Conservation (phyloP, 2,888 invertebrate species). For the Penaeus monodon region DNA sequence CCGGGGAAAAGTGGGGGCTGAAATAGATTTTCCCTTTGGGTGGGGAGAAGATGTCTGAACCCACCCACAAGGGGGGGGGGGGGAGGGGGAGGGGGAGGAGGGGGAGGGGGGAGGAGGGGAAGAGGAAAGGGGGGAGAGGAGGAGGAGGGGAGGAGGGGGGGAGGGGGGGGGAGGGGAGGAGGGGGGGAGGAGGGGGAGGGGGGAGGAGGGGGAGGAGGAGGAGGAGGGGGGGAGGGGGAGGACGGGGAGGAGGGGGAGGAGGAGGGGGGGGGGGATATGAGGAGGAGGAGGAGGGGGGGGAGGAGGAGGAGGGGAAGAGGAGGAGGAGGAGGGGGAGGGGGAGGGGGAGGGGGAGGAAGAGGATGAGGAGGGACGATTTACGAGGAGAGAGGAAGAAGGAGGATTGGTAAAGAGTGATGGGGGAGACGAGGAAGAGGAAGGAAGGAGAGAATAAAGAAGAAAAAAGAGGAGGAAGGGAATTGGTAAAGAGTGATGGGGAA, state of each 20-base stretch:
- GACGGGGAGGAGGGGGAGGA: not conserved
- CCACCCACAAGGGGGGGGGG: no score
- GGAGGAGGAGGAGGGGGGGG: not conserved
- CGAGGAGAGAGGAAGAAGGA: no score
- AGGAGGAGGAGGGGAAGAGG: not conserved
- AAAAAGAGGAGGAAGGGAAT: no score
- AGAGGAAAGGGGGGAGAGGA: no score
- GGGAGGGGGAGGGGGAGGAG: not conserved
- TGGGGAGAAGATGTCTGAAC: not conserved
- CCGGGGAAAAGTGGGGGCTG: not conserved
- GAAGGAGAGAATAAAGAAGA: no score
- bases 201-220: not conserved
- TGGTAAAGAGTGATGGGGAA: no score
- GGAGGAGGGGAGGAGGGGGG: not conserved
- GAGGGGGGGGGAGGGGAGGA: no score
- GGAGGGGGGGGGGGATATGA: no score
- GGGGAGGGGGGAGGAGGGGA: not conserved
- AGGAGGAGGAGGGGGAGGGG: not conserved
- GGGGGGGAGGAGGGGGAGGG: not conserved
- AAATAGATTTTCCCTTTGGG: not conserved
- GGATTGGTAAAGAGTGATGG: no score
- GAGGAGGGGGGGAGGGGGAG: not conserved
- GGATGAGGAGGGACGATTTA: not conserved
- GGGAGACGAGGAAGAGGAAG: no score
- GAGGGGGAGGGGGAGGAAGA: not conserved